Base-by-base conservation (phyloP, 2,888 invertebrate genomes). In the Heliconius ismenius region DNA sequence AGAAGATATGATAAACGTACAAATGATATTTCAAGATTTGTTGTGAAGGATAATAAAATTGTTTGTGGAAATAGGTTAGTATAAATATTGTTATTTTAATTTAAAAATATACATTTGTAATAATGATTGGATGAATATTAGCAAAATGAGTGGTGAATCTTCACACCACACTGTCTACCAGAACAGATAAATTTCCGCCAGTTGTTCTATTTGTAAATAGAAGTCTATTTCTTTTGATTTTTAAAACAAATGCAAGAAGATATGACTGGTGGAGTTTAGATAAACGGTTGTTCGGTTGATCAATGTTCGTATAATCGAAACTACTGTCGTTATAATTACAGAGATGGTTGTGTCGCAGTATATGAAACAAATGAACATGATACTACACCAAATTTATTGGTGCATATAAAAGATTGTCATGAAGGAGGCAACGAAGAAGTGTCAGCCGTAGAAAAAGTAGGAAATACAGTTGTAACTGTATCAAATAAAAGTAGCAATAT, bases 21-120 rank as follows among this genome's bases (percentile, higher is more conserved):
- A 26, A 91, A 92, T 89, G 94, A 94, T 81, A 90, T 94, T 79
- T 91, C 93, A 74, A 87, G 92, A 87, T 94, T 94, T 86, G 80
- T 91, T 11, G 75, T 91, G 6, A 91, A 86, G 82, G 85, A 88
- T 73, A 83, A 88, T 79, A 54, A 88, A 2, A 82, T 94, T 70
- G 85, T 88, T 69, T 93, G 92, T 87, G 94, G 92, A 74, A 94
- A 93, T 83, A 93, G 94, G 94, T 94, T 82, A 79, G 82, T 70
- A 70, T 54, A 54, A 28, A 49, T 21, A 11, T 68, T 15, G 18
- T 18, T 68, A 49, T 26, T 49, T 21, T 60, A 24, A 24, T 62
- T 2, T 11, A n/a, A n/a, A 60, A 60, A 24, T n/a, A 60, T 60
- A 58, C n/a, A n/a, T n/a, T n/a, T n/a, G n/a, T n/a, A n/a, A n/a